These are phyloP conservation scores for Cotesia chilonis DNA, from an alignment of 1,140 invertebrate species.

Conservation along the genomic window DNA sequence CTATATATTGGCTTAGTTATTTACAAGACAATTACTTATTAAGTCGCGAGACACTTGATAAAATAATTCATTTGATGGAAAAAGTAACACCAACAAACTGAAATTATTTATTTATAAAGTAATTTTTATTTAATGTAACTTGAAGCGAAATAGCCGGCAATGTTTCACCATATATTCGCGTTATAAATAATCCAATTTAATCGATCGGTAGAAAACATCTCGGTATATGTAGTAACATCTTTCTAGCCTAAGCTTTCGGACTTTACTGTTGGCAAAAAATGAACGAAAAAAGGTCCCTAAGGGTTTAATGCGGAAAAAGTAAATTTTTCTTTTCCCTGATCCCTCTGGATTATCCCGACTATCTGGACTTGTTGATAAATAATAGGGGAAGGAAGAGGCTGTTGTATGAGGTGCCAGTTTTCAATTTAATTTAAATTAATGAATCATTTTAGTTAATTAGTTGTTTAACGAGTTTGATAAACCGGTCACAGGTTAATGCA, in stretches of 20 bases:
- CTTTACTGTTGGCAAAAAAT: constrained; percentile 2
- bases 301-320: background rate
- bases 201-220: constrained; percentile 17
- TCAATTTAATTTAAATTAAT: constrained; percentile 7
- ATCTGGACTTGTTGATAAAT: background rate
- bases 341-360: background rate
- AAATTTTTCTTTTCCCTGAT: constrained; percentile 7
- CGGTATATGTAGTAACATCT: constrained; percentile 12
- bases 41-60: no score
- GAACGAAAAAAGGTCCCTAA: background rate
- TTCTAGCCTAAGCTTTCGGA: constrained; percentile 7
- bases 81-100: background rate
- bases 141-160: constrained; percentile 9
- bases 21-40: no score
- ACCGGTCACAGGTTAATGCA: no score
- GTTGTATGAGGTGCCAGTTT: no score
- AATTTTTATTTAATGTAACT: constrained; percentile 16
- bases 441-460: constrained; percentile 2
- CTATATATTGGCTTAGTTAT: no score
- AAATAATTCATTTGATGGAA: background rate
- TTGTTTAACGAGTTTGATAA: background rate
- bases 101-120: constrained; percentile 2
- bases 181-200: constrained; percentile 33
- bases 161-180: constrained; percentile 18
- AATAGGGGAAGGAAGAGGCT: background rate